phyloP scores from a whole-genome alignment of 1,140 invertebrate genomes.

The Piezodorus guildinii region DNA sequence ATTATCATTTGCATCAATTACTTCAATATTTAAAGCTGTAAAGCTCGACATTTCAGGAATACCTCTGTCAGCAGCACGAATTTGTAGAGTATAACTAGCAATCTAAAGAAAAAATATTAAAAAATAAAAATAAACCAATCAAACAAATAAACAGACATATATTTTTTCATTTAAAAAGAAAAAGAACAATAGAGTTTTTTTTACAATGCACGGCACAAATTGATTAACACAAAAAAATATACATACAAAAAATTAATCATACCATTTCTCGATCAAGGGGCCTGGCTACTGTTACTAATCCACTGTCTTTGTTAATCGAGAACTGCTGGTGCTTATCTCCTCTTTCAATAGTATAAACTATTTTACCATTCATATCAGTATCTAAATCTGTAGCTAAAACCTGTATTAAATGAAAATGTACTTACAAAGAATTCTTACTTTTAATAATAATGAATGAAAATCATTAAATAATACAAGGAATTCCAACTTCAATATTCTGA shows the following conservation, averaged over 20 bases:
- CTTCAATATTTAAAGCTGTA: constrained; percentile 65
- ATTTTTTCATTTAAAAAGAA: neutral
- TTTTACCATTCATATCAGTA: constrained; percentile 61
- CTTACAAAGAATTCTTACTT: neutral
- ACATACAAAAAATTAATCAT: constrained; percentile 21
- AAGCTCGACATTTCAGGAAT: constrained; percentile 58
- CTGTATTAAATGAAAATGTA: constrained; percentile 31
- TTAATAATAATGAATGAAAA: constrained; percentile 1
- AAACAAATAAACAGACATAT: neutral
- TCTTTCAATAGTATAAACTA: constrained; percentile 64
- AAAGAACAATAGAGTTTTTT: neutral
- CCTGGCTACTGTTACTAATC: constrained; percentile 61
- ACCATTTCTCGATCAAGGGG: constrained; percentile 73
- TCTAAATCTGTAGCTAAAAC: constrained; percentile 68
- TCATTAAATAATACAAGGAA: neutral
- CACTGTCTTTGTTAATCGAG: constrained; percentile 60
- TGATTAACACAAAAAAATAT: neutral
- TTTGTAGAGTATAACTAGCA: constrained; percentile 60
- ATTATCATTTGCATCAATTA: constrained; percentile 83
- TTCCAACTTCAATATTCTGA: too few relatives aligned
- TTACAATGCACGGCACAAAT: neutral
- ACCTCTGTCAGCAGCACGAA: constrained; percentile 69
- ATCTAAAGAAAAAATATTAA: constrained; percentile 34
- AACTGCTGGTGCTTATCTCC: constrained; percentile 72
- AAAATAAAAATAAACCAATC: neutral